Evolutionary conservation across 92 coral and sea anemone genomes (phyloP), one percentile per base, ranked within the genome.

Genomic region (Palythoa grandis): DNA sequence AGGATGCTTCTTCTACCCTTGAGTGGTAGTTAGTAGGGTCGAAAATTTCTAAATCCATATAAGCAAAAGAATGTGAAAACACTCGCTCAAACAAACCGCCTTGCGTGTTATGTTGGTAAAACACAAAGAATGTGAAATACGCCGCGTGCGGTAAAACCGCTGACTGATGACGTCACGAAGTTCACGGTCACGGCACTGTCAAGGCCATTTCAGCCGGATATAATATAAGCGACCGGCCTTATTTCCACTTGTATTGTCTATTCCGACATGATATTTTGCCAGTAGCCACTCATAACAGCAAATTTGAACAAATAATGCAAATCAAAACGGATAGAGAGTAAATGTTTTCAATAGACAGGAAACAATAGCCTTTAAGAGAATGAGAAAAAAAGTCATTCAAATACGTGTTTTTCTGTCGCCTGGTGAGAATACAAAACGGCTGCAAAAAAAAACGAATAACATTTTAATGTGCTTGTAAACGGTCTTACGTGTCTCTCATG

Each of bases 81-180:
- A 43, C 85, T 80, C 74, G 19, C 72, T 65, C 74, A 80, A 65
- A 66, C 74, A 80, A 80, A 66, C 85, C 85, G 85, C 85, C 85
- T 52, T 80, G 15, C 50, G 50, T 43, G 6, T 35, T 4, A 54
- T 63, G 47, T 80, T 70, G 60, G 60, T 66, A 39, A 40, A 57
- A 61, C 71, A 78, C 37, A 19, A 77, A 69, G 85, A 78, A 84
- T 89, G 85, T 65, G 58, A 83, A 54, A 53, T 77, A 77, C 75
- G 67, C 91, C 80, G 88, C 86, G 91, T 89, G 89, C 86, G 50
- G 25, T 52, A 48, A 70, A 76, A 38, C 85, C 74, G 85, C 85
- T 80, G 85, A 48, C 75, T 73, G 11, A n/a, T 37, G 43, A 66
- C 85, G 85, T 80, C 85, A 80, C 74, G 38, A 23, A 48, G 73